These are phyloP conservation scores for Hedychridium roseum DNA, from an alignment of 2,888 invertebrate species.

Conservation along the genomic window DNA sequence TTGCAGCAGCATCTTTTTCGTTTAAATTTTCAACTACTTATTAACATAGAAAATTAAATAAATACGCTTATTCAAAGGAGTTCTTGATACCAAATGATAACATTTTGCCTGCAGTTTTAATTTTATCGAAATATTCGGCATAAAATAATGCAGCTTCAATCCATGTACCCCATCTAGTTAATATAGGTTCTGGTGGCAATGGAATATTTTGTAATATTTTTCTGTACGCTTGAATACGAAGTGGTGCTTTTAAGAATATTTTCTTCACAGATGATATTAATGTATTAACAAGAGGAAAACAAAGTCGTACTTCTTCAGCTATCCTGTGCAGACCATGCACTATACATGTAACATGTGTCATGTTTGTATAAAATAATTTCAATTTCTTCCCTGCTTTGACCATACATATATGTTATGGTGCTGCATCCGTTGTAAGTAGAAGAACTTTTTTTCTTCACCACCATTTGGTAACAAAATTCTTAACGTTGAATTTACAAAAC, in stretches of 20 bases:
- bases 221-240: slow-evolving; percentile 25
- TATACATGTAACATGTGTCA: slow-evolving; percentile 42
- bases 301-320: slow-evolving; percentile 32
- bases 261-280: slow-evolving; percentile 42
- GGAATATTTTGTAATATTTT: slow-evolving; percentile 25
- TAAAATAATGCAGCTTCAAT: slow-evolving; percentile 18
- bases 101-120: not conserved
- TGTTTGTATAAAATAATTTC: slow-evolving; percentile 41
- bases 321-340: slow-evolving; percentile 41
- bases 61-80: no score
- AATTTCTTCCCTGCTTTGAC: slow-evolving; percentile 35
- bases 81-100: not conserved
- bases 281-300: slow-evolving; percentile 29
- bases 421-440: no score
- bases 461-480: not conserved
- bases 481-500: not conserved
- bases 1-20: no score
- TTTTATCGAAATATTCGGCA: slow-evolving; percentile 1
- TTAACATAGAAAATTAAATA: no score
- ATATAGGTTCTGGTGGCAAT: slow-evolving; percentile 33
- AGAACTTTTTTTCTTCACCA: slow-evolving; percentile 2
- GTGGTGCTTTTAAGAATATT: slow-evolving; percentile 42
- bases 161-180: slow-evolving; percentile 42
- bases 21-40: no score
- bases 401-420: slow-evolving; percentile 35